Evolutionary conservation across 2,797 vertebrate genomes (phyloP).

Genomic region (Myotis daubentonii): DNA sequence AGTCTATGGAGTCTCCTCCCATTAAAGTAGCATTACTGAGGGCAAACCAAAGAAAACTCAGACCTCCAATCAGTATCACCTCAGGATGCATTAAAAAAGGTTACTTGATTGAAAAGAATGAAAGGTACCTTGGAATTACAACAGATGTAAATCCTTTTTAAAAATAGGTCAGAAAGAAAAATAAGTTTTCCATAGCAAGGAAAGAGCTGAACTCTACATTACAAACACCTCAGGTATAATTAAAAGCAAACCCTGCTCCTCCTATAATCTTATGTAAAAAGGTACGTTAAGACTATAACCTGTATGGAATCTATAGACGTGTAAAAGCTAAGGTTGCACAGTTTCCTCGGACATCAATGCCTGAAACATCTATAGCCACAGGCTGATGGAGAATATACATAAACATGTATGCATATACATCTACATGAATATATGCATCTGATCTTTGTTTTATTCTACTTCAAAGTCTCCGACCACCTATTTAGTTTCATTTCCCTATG

Average conservation of each 20-base stretch:
- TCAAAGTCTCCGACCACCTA: background rate
- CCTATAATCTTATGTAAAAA: background rate
- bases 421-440: background rate
- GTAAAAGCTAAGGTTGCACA: background rate
- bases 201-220: background rate
- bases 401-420: background rate
- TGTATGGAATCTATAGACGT: background rate
- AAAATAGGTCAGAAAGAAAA: constrained; percentile 23
- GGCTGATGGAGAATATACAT: background rate
- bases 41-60: background rate
- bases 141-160: background rate
- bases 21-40: background rate
- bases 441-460: background rate
- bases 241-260: constrained; percentile 29
- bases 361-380: background rate
- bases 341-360: background rate
- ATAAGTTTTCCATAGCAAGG: background rate
- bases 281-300: background rate
- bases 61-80: background rate
- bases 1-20: background rate
- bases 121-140: background rate
- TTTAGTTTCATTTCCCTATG: background rate
- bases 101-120: background rate
- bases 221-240: background rate
- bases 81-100: background rate